Base-by-base conservation (phyloP, 2,797 vertebrate genomes). In the Molossus molossus region DNA sequence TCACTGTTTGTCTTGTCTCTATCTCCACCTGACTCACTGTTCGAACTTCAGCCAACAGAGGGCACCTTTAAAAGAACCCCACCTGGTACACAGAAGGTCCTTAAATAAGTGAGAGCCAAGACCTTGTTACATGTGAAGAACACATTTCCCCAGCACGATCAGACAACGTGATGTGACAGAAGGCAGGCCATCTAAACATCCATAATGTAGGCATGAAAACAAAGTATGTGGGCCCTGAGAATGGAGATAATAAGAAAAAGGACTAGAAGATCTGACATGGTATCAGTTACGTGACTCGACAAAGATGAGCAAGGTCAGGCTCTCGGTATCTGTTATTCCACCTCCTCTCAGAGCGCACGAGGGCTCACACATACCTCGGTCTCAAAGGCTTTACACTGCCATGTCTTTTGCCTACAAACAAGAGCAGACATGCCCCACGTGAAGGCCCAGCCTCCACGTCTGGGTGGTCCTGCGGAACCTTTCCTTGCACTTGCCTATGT, bases 351-450 rank as follows among this genome's bases (percentile, higher is more conserved):
- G 21, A 58, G 72, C 21, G 45, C 76, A 37, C 0, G 1, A 14
- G 25, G 27, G 18, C 17, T 25, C 58, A 92, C 13, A 37, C 10
- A 55, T 29, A 80, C 53, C 64, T 40, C 62, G 50, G 70, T 92
- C 65, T 84, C 55, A 14, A 58, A 75, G 58, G 37, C 27, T 81
- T 50, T 20, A 37, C 15, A 10, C 48, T 65, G 89, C 37, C 73
- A 55, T 6, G 48, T 77, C 90, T 96, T 76, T 64, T 69, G n/a
- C 65, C 58, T 87, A 53, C 25, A 77, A 90, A 62, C 79, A 76
- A 77, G 50, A 40, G 29, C 50, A 73, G 67, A 60, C 77, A 77
- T 62, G 82, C 25, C 75, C 76, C 81, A 86, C 33, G 29, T 18
- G 53, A 93, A 96, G 57, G 90, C 65, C 29, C 9, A 45, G 45